Evolutionary conservation across 2,113 vertebrate genomes (phyloP).

Genomic region (human): DNA sequence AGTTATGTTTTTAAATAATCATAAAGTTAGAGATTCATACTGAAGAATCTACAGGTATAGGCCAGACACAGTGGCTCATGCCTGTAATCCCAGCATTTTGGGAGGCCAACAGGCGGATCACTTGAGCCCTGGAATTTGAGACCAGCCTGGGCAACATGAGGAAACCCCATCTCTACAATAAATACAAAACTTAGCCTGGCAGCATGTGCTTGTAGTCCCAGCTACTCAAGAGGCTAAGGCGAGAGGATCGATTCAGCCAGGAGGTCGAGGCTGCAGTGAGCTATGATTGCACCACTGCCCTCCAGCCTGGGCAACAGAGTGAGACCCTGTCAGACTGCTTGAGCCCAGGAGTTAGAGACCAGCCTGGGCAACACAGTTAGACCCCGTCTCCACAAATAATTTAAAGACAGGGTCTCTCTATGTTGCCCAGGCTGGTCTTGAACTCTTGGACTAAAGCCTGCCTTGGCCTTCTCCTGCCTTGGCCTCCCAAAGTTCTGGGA

Average conservation of each 20-base stretch:
- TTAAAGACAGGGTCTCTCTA: not conserved
- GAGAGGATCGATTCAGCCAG: not conserved
- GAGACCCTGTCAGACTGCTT: not conserved
- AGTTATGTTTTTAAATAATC: not conserved
- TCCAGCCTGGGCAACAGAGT: not conserved
- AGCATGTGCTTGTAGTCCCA: not conserved
- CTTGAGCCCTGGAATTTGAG: not conserved
- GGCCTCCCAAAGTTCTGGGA: no score
- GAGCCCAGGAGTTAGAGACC: no score
- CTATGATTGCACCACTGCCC: not conserved
- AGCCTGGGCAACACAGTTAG: no score
- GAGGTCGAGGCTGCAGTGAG: not conserved
- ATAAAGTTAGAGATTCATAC: not conserved
- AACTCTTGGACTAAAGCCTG: no score
- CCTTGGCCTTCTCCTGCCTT: no score
- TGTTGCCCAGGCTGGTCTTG: no score
- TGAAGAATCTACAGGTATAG: not conserved
- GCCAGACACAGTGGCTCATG: no score
- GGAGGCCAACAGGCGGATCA: not conserved
- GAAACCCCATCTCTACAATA: not conserved
- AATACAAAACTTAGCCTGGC: not conserved
- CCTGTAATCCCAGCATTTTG: not conserved
- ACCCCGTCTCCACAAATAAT: no score
- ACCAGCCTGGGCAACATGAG: not conserved
- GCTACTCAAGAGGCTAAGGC: not conserved